These are phyloP conservation scores for Oxyscelio sp. DNA, from an alignment of 2,888 invertebrate genomes.

Conservation along the genomic window DNA sequence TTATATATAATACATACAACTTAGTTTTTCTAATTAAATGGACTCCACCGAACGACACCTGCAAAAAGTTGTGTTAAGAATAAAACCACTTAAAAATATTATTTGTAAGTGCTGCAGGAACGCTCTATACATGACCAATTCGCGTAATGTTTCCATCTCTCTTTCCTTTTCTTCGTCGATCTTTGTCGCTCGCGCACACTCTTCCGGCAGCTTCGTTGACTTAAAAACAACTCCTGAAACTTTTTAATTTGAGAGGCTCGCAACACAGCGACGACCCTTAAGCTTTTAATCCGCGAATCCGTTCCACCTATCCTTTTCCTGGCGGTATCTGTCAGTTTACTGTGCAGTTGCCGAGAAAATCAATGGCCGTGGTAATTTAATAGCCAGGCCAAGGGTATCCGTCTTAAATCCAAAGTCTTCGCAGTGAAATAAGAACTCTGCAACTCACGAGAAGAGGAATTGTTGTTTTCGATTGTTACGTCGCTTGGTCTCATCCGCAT, in stretches of 20 bases:
- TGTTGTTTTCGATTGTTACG: conserved; percentile 70
- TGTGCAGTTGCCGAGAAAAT: conserved; percentile 75
- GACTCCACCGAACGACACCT: neutral
- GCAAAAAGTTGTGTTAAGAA: neutral
- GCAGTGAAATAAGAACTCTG: conserved; percentile 70
- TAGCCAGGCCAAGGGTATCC: conserved; percentile 71
- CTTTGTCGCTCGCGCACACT: conserved; percentile 20
- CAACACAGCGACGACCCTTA: conserved; percentile 77
- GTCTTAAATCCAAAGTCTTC: conserved; percentile 69
- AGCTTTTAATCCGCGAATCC: conserved; percentile 75
- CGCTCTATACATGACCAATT: conserved; percentile 38
- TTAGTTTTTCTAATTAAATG: conserved; percentile 24
- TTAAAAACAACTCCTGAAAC: conserved; percentile 73
- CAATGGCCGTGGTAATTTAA: conserved; percentile 78
- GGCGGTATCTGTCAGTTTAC: conserved; percentile 72
- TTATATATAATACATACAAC: no score
- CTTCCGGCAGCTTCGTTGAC: conserved; percentile 63
- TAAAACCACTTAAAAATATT: conserved; percentile 38
- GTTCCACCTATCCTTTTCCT: conserved; percentile 69
- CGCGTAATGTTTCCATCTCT: conserved; percentile 30
- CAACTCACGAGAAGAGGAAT: conserved; percentile 56
- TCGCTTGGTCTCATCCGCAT: conserved; percentile 23
- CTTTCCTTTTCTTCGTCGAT: neutral
- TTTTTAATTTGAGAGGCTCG: conserved; percentile 77
- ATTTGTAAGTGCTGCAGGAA: conserved; percentile 34